These are phyloP conservation scores for Orchestes rusci DNA, from an alignment of 2,888 invertebrate genomes.

Conservation along the genomic window DNA sequence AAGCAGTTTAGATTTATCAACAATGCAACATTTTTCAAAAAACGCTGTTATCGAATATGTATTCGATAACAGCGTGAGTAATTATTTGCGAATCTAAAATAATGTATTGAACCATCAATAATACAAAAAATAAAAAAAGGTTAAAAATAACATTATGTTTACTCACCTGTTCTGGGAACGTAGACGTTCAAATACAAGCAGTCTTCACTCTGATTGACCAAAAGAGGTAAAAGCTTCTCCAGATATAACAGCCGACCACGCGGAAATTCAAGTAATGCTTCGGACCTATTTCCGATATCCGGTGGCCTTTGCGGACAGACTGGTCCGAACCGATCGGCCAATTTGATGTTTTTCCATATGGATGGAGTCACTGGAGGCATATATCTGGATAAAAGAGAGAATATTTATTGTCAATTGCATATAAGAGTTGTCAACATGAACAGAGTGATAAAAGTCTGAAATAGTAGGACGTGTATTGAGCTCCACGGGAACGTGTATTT, in stretches of 20 bases:
- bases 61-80: too few species aligned
- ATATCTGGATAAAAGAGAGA: constrained; percentile 53
- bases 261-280: constrained; percentile 67
- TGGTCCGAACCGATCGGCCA: constrained; percentile 75
- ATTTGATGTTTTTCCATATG: constrained; percentile 73
- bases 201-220: constrained; percentile 94
- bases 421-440: neutral
- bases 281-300: constrained; percentile 52
- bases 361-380: constrained; percentile 93
- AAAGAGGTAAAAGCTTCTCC: constrained; percentile 72
- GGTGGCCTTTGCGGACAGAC: constrained; percentile 82
- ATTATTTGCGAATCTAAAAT: too few species aligned
- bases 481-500: too few species aligned
- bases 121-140: too few species aligned
- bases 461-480: too few species aligned
- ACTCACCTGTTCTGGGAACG: constrained; percentile 73
- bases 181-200: constrained; percentile 96
- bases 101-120: too few species aligned
- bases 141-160: neutral
- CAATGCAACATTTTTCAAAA: too few species aligned
- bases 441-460: too few species aligned
- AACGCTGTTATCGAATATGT: too few species aligned
- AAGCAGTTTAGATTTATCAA: too few species aligned
- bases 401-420: neutral
- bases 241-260: constrained; percentile 78